phyloP scores from a whole-genome alignment of 2,113 vertebrate species.

The Siniperca knerii region DNA sequence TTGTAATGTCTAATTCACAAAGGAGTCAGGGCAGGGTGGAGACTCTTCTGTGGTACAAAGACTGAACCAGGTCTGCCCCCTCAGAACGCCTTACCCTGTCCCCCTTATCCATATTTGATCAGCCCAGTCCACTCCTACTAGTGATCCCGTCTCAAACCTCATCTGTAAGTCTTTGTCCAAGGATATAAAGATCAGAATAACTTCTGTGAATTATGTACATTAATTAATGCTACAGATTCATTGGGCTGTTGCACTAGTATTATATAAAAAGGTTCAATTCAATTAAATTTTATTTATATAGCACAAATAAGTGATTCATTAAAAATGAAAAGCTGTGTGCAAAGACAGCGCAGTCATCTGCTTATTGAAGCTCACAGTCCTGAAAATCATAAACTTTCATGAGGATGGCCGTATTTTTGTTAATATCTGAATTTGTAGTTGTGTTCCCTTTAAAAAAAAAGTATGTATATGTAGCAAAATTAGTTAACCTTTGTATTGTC shows the following conservation, averaged over 20 bases:
- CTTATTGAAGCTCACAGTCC: no score
- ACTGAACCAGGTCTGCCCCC: neutral
- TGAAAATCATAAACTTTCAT: no score
- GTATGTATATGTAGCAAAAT: no score
- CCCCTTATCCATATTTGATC: neutral
- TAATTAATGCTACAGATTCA: neutral
- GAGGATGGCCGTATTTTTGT: no score
- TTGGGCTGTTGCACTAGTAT: neutral
- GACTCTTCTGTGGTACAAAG: neutral
- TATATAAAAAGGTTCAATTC: neutral
- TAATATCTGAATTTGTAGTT: no score
- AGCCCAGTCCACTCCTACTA: neutral
- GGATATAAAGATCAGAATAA: neutral
- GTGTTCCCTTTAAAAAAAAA: no score
- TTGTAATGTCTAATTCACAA: neutral
- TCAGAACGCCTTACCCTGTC: neutral
- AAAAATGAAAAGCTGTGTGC: no score
- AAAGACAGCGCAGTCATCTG: neutral
- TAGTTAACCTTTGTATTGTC: no score
- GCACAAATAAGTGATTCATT: no score
- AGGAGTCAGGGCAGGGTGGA: neutral
- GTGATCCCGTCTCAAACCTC: neutral
- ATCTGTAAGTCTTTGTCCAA: neutral
- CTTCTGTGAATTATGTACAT: neutral
- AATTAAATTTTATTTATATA: no score